phyloP scores from a whole-genome alignment of 2,113 vertebrate genomes.

The Morone saxatilis region DNA sequence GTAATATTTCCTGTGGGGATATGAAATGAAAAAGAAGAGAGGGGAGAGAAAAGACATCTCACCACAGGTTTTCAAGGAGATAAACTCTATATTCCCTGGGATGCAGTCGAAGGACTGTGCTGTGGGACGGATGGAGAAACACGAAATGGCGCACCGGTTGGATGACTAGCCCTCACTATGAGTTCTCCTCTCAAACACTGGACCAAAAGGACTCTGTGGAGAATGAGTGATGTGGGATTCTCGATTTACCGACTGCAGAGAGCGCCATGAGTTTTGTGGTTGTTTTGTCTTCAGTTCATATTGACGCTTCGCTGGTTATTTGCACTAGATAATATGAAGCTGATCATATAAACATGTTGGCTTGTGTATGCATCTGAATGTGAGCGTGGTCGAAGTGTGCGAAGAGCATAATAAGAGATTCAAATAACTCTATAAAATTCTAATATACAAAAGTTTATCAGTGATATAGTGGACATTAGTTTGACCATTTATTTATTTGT shows the following conservation, averaged over 20 bases:
- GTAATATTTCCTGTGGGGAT: constrained; percentile 75
- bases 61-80: constrained; percentile 61
- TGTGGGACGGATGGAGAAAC: constrained; percentile 36
- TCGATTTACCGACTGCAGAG: constrained; percentile 34
- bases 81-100: constrained; percentile 45
- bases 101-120: constrained; percentile 54
- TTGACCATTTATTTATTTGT: constrained; percentile 78
- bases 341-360: constrained; percentile 68
- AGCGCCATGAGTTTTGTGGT: constrained; percentile 37
- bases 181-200: constrained; percentile 77
- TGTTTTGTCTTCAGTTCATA: constrained; percentile 65
- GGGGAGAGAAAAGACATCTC: constrained; percentile 73
- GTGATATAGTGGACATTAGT: constrained; percentile 50
- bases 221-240: constrained; percentile 57
- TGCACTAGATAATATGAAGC: constrained; percentile 82
- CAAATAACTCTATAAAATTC: constrained; percentile 54
- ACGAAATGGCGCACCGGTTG: constrained; percentile 27
- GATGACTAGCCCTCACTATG: constrained; percentile 65
- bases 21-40: constrained; percentile 35
- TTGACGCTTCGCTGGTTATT: constrained; percentile 81
- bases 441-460: constrained; percentile 61
- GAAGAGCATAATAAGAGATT: constrained; percentile 49
- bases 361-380: constrained; percentile 64
- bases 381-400: constrained; percentile 52
- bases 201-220: constrained; percentile 75